Percentiles rank a stretch among this genome's conserved stretches.
Evolutionary conservation across 1,140 invertebrate species (phyloP).

Genomic region (Lepidurus couesii): DNA sequence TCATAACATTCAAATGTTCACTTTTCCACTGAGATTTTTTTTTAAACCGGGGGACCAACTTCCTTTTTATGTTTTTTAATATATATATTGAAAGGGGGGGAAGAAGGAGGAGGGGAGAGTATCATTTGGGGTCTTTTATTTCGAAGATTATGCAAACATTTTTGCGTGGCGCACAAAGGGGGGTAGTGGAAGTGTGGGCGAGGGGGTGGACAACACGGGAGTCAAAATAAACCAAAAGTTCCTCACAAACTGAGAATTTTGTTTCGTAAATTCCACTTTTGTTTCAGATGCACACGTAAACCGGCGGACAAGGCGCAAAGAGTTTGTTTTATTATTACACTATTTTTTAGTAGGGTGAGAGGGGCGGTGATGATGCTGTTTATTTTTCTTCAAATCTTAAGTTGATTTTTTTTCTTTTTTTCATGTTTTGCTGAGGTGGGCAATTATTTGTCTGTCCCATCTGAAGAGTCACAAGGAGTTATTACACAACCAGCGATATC

Average conservation of each 20-base stretch:
- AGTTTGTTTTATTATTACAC: background rate
- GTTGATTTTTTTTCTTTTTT: background rate
- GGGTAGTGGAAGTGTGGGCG: background rate
- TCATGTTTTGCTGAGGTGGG: background rate
- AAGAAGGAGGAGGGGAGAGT: too few species aligned
- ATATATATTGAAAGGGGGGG: background rate
- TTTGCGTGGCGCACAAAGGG: background rate
- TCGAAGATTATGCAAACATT: background rate
- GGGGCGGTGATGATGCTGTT: background rate
- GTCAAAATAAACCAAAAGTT: background rate
- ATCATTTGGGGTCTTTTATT: background rate
- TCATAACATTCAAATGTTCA: constrained; percentile 5
- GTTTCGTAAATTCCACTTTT: background rate
- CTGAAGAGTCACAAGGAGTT: constrained; percentile 12
- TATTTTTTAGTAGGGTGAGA: background rate
- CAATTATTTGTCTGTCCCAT: background rate
- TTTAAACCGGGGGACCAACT: background rate
- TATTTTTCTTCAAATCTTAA: background rate
- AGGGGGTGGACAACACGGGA: background rate
- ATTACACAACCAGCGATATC: constrained; percentile 22
- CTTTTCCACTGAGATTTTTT: constrained; percentile 11
- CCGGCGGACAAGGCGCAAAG: background rate
- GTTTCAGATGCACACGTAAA: background rate
- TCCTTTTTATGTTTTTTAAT: background rate
- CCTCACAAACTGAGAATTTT: background rate